phyloP scores from a whole-genome alignment of 2,888 invertebrate genomes.

The Tetramorium bicarinatum region DNA sequence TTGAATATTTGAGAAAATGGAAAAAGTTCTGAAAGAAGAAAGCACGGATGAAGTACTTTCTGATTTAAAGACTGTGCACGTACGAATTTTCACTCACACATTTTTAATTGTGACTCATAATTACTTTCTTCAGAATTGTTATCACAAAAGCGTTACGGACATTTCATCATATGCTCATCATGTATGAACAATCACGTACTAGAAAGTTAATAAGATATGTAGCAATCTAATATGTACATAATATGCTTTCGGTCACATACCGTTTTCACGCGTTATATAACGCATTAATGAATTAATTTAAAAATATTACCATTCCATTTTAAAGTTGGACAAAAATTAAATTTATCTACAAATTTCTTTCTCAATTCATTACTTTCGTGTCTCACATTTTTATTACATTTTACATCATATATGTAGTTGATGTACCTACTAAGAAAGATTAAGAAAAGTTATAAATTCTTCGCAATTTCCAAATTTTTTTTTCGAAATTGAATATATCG shows the following conservation, averaged over 20 bases:
- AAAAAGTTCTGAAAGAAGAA: not conserved
- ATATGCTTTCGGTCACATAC: slow-evolving; percentile 25
- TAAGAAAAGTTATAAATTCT: not conserved
- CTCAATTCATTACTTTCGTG: not conserved
- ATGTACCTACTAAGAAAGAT: not conserved
- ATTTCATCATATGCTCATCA: slow-evolving; percentile 35
- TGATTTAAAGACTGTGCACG: not conserved
- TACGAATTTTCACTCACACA: not conserved
- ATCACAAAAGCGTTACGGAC: slow-evolving; percentile 9
- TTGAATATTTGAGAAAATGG: not conserved
- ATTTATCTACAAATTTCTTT: not conserved
- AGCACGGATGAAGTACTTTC: not conserved
- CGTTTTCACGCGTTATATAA: slow-evolving; percentile 15
- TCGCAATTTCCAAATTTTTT: not conserved
- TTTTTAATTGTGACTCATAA: not conserved
- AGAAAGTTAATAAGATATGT: slow-evolving; percentile 57
- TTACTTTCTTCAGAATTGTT: not conserved
- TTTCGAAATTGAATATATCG: not conserved
- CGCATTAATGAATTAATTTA: not conserved
- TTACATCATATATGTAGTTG: not conserved
- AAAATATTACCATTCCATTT: not conserved
- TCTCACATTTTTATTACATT: not conserved
- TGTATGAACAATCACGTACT: slow-evolving; percentile 37
- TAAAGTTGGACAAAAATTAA: not conserved
- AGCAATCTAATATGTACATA: not conserved